Evolutionary conservation across 2,113 vertebrate genomes (phyloP), one percentile per base, ranked within the genome.

Genomic region (Paramormyrops kingsleyae): DNA sequence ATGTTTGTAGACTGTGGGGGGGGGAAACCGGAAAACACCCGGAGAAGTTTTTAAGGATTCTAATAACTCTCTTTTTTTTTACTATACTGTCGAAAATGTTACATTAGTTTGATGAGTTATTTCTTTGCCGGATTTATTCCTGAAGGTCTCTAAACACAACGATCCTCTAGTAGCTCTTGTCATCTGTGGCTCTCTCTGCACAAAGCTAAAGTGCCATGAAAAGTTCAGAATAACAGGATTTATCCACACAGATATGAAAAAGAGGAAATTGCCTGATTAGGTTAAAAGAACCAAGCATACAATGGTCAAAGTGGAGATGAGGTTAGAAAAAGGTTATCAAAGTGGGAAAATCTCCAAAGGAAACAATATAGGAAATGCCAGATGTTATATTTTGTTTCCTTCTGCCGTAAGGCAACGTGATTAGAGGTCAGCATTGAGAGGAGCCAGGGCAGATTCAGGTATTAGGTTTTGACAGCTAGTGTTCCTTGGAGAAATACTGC

Each of bases 241-340:
- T 92, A 92, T 91, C 66, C 92, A 59, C 62, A 85, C 91, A 91
- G 90, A 92, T 92, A 92, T 94, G 93, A 93, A 94, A 93, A 91
- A 92, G 90, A 92, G 89, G 87, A 93, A 91, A 94, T 93, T 94
- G 92, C 88, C 93, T 93, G 92, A 91, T 86, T 88, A 88, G 90
- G 90, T 89, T 85, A 92, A 87, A 27, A 88, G 47, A 88, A 80
- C 59, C 91, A 88, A 92, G 93, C 90, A 91, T 86, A 24, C 47
- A 53, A 7, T 46, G 88, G 92, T 62, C 83, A 87, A 90, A 90
- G 84, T 85, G 50, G 74, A 90, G 31, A 89, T 83, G 88, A 31
- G 91, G 89, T 91, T 90, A 93, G 89, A 21, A 90, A 94, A 92
- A 94, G 93, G 93, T 94, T 91, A 94, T 91, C 88, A 83, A 92